Conservation (phyloP, 2,888 invertebrate species). For the Acholoe squamosa region DNA sequence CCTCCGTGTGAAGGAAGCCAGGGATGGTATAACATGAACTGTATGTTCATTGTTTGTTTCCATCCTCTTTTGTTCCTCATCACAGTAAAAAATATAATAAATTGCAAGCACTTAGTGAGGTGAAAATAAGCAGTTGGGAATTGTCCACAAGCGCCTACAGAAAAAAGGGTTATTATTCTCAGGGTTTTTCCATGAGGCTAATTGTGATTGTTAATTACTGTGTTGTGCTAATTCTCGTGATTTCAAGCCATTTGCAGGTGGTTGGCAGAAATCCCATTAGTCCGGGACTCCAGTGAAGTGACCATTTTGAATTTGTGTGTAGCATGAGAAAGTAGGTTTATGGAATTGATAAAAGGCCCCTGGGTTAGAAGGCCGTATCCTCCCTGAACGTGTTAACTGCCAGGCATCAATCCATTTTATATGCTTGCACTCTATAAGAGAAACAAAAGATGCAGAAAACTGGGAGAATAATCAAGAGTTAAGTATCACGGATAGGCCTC, state of each 20-base stretch:
- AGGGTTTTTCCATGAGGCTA: neutral
- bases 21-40: no score
- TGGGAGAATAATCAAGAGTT: no score
- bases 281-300: neutral
- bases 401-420: no score
- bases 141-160: neutral
- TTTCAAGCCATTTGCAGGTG: conserved; percentile 33
- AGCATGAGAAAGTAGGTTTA: neutral
- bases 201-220: conserved; percentile 26
- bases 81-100: neutral
- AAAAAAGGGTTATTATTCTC: neutral
- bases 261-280: neutral
- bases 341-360: no score
- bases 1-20: no score
- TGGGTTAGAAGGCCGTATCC: no score
- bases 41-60: neutral
- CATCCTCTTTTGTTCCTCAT: conserved; percentile 2
- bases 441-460: no score
- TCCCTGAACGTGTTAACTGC: no score
- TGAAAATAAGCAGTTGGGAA: neutral
- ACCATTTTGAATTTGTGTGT: conserved; percentile 12
- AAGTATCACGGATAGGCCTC: no score
- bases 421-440: no score
- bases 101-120: neutral
- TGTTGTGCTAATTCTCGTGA: conserved; percentile 28